Evolutionary conservation across 2,797 vertebrate genomes (phyloP), one percentile per base, ranked within the genome.

Genomic region (Ceryle rudis): DNA sequence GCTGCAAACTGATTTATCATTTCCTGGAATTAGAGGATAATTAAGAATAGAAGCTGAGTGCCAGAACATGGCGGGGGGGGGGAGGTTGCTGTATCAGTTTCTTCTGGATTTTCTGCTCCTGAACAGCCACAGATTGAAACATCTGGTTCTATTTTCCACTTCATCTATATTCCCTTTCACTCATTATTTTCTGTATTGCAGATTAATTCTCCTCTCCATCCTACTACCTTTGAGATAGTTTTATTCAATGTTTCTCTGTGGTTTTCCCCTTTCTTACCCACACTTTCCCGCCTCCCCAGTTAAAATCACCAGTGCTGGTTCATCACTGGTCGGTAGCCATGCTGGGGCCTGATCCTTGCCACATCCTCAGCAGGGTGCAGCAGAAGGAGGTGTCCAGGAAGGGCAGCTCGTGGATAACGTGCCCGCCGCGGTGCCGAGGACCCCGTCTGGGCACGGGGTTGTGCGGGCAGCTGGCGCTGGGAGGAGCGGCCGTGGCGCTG

Each of bases 81-180:
- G 10, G 33, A 16, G 46, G 72, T 13, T 46, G 47, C 70, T 15
- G 1, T 52, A 87, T 80, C 60, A 11, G 64, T 70, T 86, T 89
- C 70, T 87, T 60, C 66, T 83, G 57, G 28, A 26, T 90, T 94
- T 96, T 93, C 78, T 81, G 71, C 81, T 94, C 60, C 57, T 82
- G 71, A 71, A 31, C 85, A 89, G 67, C 42, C 87, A 58, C 79
- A 85, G 44, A 93, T 93, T 69, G 87, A 65, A 97, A 89, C 91
- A 95, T 80, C 93, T 94, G 96, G 46, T 89, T 95, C 91, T 85
- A 66, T 95, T 96, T 97, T 95, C 94, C 93, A 95, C 89, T 64
- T 96, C 96, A 94, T 92, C 94, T 92, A 3, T 87, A 31, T 41
- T 91, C 72, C 52, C 44, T 70, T 92, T 73, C 67, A 54, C 70